Conservation (phyloP, 2,797 vertebrate genomes). For the Cetoscarus ocellatus region DNA sequence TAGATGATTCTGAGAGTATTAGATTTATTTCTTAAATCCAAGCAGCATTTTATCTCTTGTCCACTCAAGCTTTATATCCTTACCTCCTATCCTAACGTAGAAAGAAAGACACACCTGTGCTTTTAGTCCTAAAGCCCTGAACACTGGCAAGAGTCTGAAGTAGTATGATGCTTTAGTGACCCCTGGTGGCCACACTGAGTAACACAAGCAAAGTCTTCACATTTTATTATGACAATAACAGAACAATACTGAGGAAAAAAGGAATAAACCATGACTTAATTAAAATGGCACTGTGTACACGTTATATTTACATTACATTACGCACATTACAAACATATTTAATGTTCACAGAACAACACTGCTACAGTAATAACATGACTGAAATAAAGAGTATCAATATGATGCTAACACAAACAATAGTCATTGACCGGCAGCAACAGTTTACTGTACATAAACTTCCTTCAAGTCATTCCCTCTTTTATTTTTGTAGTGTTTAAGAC, state of each 20-base stretch:
- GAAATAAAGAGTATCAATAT: slow-evolving; percentile 46
- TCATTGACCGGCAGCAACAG: slow-evolving; percentile 66
- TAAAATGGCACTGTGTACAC: slow-evolving; percentile 48
- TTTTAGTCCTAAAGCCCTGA: slow-evolving; percentile 1
- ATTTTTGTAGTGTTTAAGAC: slow-evolving; percentile 78
- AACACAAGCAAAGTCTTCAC: slow-evolving; percentile 34
- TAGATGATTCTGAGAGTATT: no score
- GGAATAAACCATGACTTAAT: slow-evolving; percentile 29
- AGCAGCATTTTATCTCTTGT: no score
- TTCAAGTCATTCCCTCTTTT: slow-evolving; percentile 30
- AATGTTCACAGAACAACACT: slow-evolving; percentile 62
- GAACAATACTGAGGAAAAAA: slow-evolving; percentile 65
- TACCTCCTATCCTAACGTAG: no score
- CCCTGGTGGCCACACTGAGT: slow-evolving; percentile 53
- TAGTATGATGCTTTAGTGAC: slow-evolving; percentile 49
- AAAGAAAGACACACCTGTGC: not conserved
- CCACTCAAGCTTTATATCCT: no score
- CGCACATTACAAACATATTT: slow-evolving; percentile 52
- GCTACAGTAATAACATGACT: slow-evolving; percentile 43
- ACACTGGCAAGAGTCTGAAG: not conserved
- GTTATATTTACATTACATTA: slow-evolving; percentile 61
- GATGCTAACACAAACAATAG: slow-evolving; percentile 65
- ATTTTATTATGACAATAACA: slow-evolving; percentile 72
- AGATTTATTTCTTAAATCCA: no score
- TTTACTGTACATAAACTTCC: slow-evolving; percentile 63